Percentiles rank a stretch among this genome's conserved stretches.
Conservation (phyloP, 2,797 vertebrate genomes). For the Triplophysa bombifrons region DNA sequence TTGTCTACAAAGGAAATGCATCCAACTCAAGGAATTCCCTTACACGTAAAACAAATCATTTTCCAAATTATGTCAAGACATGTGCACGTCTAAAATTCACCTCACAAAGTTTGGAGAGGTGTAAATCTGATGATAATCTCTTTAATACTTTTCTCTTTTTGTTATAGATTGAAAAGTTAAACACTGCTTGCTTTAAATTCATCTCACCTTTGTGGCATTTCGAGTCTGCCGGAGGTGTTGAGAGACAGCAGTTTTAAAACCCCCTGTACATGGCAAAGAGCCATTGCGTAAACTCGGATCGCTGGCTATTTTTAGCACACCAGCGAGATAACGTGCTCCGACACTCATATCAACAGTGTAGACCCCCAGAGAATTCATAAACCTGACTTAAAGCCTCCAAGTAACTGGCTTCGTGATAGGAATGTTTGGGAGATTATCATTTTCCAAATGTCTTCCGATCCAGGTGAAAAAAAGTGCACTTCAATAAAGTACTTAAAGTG, state of each 20-base stretch:
- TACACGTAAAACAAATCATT: constrained; percentile 28
- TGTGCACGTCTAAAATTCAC: background rate
- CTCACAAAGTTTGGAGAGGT: background rate
- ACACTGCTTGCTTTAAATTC: constrained; percentile 49
- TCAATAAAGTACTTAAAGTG: too few species aligned
- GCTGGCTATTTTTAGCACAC: constrained; percentile 57
- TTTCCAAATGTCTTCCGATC: constrained; percentile 1
- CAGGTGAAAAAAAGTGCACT: too few species aligned
- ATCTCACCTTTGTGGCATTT: constrained; percentile 59
- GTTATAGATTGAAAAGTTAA: constrained; percentile 4
- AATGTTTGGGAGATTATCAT: constrained; percentile 9
- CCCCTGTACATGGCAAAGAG: constrained; percentile 50
- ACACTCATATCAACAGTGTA: constrained; percentile 53
- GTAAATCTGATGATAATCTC: constrained; percentile 4
- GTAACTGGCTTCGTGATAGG: constrained; percentile 20
- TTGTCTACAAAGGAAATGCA: constrained; percentile 25
- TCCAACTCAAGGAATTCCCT: constrained; percentile 2
- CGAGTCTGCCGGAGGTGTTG: constrained; percentile 32
- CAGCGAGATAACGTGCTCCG: constrained; percentile 48
- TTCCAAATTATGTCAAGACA: constrained; percentile 4
- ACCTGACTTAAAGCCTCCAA: constrained; percentile 40
- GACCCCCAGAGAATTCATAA: constrained; percentile 54
- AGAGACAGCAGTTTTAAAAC: constrained; percentile 48
- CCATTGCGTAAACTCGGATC: constrained; percentile 55
- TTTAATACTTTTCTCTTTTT: background rate